Evolutionary conservation across 1,140 invertebrate species (phyloP), one percentile per base, ranked within the genome.

Genomic region (Sinonovacula constricta): DNA sequence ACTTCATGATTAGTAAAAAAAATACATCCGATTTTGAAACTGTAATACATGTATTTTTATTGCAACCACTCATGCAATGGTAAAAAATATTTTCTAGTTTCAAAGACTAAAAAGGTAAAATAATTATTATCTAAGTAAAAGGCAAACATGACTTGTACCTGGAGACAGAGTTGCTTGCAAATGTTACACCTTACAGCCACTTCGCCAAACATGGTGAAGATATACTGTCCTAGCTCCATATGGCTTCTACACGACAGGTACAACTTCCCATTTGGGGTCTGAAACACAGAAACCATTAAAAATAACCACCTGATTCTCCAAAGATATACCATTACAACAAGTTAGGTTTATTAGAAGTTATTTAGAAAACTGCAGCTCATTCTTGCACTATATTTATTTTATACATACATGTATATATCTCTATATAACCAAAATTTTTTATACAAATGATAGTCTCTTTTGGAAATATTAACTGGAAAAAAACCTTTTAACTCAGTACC

Each of bases 181-280:
- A 88, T 82, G 39, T 88, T 86, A 77, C 89, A 90, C 3, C 80
- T 69, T 1, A 84, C 81, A 3, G 83, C 82, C 14, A 39, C 45
- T 0, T 88, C 86, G 24, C 68, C 68, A 75, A 84, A 90, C 53
- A 85, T 72, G 2, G 88, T 83, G 22, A 83, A 71, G 26, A 90
- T 86, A 51, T 89, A 89, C 75, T 87, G 86, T n/a, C 88, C 88
- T 66, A 90, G 65, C 56, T 90, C 89, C 14, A 90, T 57, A 7
- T 89, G 70, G 33, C 77, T 75, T 57, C 89, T 75, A 7, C 86
- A 87, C 2, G 82, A 80, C 36, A 90, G 68, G 1, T 81, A 84
- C 0, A 89, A 65, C 39, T 80, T 56, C 3, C 88, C 88, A 51
- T 59, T 59, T 39, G 70, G 62, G 10, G 54, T 60, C 83, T 86